A percentile compares a stretch with the other conserved stretches of the same genome.
Conservation (phyloP, 2,113 vertebrate genomes). For the Baryphthengus martii region DNA sequence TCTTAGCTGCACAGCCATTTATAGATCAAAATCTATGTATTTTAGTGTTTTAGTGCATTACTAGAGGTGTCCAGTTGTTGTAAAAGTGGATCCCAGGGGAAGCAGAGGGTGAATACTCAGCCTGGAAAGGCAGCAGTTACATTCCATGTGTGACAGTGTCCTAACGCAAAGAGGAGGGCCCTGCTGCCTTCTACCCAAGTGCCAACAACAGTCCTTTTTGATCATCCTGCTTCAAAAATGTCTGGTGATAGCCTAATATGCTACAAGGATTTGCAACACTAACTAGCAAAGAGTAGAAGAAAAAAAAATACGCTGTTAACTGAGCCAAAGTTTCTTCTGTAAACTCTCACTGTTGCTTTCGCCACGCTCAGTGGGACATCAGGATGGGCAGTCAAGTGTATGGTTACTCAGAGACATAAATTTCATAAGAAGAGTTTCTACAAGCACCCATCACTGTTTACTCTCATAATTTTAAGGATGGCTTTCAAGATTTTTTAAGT, state of each 20-base stretch:
- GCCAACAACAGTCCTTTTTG: neutral
- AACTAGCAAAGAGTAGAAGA: neutral
- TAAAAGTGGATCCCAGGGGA: neutral
- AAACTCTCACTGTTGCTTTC: neutral
- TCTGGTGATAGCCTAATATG: neutral
- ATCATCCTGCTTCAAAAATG: neutral
- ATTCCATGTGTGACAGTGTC: neutral
- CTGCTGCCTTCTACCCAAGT: neutral
- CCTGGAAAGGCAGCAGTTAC: neutral
- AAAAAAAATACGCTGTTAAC: neutral
- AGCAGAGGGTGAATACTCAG: neutral
- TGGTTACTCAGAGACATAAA: neutral
- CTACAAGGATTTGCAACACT: neutral
- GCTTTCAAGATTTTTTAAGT: neutral
- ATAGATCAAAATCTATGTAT: neutral
- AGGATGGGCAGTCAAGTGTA: neutral
- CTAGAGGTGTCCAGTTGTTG: neutral
- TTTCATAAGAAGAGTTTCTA: neutral
- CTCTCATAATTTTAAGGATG: neutral
- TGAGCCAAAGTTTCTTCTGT: neutral
- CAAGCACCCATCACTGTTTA: neutral
- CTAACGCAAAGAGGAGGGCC: neutral
- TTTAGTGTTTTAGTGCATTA: neutral
- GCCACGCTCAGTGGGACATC: fast-evolving
- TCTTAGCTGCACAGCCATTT: neutral